A percentile compares a stretch with the other conserved stretches of the same genome.
Evolutionary conservation across 2,113 vertebrate species (phyloP).

Genomic region (Oxyruncus cristatus): DNA sequence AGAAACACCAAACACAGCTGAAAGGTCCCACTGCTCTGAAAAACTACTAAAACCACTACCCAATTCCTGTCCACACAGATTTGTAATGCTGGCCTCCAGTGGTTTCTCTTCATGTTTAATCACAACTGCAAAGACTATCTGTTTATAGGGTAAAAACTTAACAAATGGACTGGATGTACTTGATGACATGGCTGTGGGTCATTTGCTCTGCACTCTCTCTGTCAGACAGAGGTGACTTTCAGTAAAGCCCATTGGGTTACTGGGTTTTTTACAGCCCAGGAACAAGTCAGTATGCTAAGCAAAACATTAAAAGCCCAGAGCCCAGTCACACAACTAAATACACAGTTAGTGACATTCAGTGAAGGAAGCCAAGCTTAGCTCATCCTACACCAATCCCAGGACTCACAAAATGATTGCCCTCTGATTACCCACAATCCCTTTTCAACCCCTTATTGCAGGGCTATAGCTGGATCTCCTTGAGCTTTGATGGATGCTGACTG

Average conservation of each 20-base stretch:
- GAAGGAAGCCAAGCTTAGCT: neutral
- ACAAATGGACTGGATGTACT: neutral
- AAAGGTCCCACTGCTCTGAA: neutral
- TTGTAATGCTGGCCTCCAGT: neutral
- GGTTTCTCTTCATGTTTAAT: neutral
- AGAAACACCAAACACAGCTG: neutral
- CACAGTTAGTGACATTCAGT: neutral
- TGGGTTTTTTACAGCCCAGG: neutral
- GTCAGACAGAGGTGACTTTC: neutral
- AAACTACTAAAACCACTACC: neutral
- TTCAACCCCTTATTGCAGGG: accelerated
- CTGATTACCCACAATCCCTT: neutral
- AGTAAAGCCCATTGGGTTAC: neutral
- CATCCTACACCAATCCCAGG: neutral
- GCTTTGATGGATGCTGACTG: neutral
- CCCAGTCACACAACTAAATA: neutral
- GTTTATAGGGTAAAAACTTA: neutral
- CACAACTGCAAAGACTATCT: neutral
- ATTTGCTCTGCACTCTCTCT: neutral
- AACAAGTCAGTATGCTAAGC: neutral
- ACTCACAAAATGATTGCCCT: neutral
- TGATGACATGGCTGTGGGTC: neutral
- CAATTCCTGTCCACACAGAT: neutral
- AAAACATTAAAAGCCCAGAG: neutral
- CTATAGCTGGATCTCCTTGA: neutral